Evolutionary conservation across 2,113 vertebrate species (phyloP).

Genomic region (Ifrita kowaldi): DNA sequence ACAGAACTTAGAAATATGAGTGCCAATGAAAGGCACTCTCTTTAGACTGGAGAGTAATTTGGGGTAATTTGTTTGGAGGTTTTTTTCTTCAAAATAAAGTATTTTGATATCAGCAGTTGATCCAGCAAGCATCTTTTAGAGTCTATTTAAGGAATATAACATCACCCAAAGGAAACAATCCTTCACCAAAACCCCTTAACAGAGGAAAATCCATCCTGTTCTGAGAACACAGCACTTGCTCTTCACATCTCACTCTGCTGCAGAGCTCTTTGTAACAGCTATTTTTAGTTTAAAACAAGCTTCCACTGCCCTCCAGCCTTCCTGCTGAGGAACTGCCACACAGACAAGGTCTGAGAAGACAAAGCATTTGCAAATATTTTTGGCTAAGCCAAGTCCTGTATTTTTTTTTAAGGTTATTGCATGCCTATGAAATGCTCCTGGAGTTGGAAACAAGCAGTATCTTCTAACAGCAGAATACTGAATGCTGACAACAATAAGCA

Average conservation of each 20-base stretch:
- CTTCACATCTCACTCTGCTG: not conserved
- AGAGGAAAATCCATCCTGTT: not conserved
- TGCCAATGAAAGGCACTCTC: not conserved
- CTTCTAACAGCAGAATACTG: not conserved
- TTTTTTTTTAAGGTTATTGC: not conserved
- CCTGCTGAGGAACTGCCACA: slow-evolving; percentile 25
- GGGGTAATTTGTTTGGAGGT: not conserved
- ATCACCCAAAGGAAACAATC: not conserved
- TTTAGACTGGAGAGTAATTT: not conserved
- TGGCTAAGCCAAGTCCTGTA: not conserved
- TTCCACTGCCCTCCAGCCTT: slow-evolving; percentile 62
- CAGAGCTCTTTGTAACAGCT: not conserved
- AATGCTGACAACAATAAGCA: not conserved
- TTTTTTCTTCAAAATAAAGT: not conserved
- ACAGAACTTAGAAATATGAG: not conserved
- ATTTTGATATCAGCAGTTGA: not conserved
- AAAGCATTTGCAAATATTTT: not conserved
- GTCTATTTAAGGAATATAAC: not conserved
- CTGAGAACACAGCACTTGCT: not conserved
- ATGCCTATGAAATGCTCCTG: not conserved
- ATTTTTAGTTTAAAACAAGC: slow-evolving; percentile 26
- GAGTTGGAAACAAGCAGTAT: not conserved
- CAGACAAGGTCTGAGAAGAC: not conserved
- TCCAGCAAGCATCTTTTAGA: not conserved
- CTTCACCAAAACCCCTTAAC: not conserved